phyloP scores from a whole-genome alignment of 2,797 vertebrate genomes.

The Phataginus tricuspis region DNA sequence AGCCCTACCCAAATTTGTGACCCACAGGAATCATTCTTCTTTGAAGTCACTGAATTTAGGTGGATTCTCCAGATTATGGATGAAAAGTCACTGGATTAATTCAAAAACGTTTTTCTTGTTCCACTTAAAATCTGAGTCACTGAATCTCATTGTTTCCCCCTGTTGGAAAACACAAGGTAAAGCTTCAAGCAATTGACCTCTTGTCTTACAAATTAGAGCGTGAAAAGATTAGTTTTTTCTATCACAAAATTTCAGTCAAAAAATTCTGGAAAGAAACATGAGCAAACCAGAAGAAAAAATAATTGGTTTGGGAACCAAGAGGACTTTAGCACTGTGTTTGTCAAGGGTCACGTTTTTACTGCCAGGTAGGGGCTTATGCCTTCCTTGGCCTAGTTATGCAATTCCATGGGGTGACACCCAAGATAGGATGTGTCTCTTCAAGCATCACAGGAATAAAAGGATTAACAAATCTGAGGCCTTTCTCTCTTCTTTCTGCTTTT shows the following conservation, averaged over 20 bases:
- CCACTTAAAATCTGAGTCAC: background rate
- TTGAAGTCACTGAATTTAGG: background rate
- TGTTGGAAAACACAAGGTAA: background rate
- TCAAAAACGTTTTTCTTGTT: conserved; percentile 1
- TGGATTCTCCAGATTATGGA: background rate
- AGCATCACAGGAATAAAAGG: background rate
- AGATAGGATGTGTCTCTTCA: background rate
- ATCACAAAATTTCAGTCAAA: background rate
- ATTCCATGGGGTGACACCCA: background rate
- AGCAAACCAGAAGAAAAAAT: conserved; percentile 27
- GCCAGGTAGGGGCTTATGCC: background rate
- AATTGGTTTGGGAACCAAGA: background rate
- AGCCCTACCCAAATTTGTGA: background rate
- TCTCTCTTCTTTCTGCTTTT: background rate
- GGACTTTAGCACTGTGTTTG: background rate
- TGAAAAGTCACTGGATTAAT: background rate
- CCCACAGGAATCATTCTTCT: background rate
- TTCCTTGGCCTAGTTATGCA: background rate
- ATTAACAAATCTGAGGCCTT: background rate
- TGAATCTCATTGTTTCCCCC: background rate
- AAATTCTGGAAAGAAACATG: background rate
- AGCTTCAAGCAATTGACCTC: background rate
- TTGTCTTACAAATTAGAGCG: background rate
- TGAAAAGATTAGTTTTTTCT: background rate
- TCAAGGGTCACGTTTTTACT: background rate